phyloP scores from a whole-genome alignment of 2,113 vertebrate species.

The human region DNA sequence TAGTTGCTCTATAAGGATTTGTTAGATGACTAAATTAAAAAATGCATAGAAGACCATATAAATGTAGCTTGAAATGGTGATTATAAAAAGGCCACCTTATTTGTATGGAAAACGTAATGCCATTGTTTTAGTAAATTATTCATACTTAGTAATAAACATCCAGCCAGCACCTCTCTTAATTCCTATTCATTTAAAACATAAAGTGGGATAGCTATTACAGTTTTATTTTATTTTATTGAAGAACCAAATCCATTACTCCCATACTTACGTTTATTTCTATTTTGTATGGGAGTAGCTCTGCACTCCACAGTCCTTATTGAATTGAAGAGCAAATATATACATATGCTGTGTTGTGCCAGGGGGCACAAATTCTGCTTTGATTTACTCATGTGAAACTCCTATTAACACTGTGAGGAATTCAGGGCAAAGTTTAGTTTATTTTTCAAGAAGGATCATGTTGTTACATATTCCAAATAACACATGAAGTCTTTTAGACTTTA shows the following conservation, averaged over 20 bases:
- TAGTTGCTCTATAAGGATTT: not conserved
- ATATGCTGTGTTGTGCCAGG: conserved; percentile 70
- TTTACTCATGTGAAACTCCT: conserved; percentile 79
- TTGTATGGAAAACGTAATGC: conserved; percentile 20
- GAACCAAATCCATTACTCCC: conserved; percentile 54
- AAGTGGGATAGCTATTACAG: conserved; percentile 50
- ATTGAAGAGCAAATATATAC: conserved; percentile 71
- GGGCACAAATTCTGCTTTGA: conserved; percentile 74
- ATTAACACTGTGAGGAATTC: conserved; percentile 73
- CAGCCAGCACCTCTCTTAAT: conserved; percentile 28
- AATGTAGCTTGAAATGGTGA: conserved; percentile 7
- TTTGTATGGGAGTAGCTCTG: conserved; percentile 40
- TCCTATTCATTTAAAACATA: conserved; percentile 60
- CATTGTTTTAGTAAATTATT: conserved; percentile 63
- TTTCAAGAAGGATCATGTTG: conserved; percentile 73
- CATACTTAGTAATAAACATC: conserved; percentile 48
- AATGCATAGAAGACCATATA: not conserved
- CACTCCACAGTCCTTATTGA: conserved; percentile 44
- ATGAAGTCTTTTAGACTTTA: conserved; percentile 72
- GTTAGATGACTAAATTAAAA: not conserved
- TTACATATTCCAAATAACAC: conserved; percentile 70
- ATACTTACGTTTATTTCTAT: conserved; percentile 65
- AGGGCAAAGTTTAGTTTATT: conserved; percentile 76
- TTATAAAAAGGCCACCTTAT: conserved; percentile 18
- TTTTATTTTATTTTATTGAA: conserved; percentile 70